phyloP scores from a whole-genome alignment of 1,140 invertebrate genomes.

The Aphelenchoides avenae region DNA sequence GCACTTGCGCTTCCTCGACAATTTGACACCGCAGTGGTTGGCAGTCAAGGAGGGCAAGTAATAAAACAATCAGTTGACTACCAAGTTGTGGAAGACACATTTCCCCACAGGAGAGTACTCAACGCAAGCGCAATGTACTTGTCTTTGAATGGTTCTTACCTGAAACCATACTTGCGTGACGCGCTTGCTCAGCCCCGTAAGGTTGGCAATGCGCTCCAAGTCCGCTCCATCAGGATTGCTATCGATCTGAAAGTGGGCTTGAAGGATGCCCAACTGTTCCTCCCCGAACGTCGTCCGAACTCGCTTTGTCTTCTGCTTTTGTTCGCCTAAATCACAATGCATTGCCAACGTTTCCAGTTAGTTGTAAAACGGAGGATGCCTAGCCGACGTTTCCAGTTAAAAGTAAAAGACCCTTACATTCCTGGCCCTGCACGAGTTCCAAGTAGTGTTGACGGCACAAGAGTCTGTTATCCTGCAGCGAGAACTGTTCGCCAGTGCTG shows the following conservation, averaged over 20 bases:
- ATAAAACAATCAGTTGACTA: too few species aligned
- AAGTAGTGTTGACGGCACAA: conserved; percentile 93
- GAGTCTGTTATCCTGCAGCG: conserved; percentile 81
- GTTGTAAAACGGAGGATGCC: conserved; percentile 3
- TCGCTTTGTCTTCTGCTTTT: conserved; percentile 86
- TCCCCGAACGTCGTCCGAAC: conserved; percentile 96
- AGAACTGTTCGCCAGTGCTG: conserved; percentile 94
- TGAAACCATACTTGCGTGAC: conserved; percentile 99
- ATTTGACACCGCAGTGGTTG: background rate
- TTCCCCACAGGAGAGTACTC: too few species aligned
- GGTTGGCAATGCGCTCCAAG: conserved; percentile 89
- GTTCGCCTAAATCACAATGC: conserved; percentile 27
- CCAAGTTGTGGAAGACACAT: too few species aligned
- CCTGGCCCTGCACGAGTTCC: conserved; percentile 75
- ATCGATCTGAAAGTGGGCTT: conserved; percentile 94
- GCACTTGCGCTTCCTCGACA: conserved; percentile 2
- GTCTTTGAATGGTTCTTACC: conserved; percentile 50
- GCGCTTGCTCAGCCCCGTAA: conserved; percentile 90
- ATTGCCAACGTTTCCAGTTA: too few species aligned
- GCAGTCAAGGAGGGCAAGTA: too few species aligned
- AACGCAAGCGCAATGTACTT: too few species aligned
- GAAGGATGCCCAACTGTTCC: conserved; percentile 89
- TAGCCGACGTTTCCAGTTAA: too few species aligned
- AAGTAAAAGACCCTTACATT: conserved; percentile 26
- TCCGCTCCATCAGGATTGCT: conserved; percentile 98